These are phyloP conservation scores for Arizona elegans DNA, from an alignment of 2,113 vertebrate species.

Conservation along the genomic window DNA sequence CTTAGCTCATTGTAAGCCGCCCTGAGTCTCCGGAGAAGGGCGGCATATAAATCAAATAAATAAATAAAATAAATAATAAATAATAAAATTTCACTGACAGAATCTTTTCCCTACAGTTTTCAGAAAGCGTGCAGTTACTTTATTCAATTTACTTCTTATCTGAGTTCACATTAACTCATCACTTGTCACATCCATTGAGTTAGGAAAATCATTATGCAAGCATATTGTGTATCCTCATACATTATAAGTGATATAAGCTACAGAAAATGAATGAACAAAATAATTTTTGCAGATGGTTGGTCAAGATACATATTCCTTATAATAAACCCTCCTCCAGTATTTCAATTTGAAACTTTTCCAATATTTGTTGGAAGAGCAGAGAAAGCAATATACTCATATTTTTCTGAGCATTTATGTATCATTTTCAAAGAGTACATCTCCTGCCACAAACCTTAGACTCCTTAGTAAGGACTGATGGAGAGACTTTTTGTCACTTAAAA, in stretches of 20 bases:
- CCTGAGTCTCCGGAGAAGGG: too few relatives aligned
- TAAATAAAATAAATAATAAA: too few relatives aligned
- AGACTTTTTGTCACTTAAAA: constrained; percentile 51
- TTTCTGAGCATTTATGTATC: constrained; percentile 24
- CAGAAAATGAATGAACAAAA: not conserved
- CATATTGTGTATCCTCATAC: not conserved
- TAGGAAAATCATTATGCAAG: not conserved
- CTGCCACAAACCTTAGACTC: constrained; percentile 27
- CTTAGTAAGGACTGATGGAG: constrained; percentile 29
- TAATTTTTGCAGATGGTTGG: not conserved
- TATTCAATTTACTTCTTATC: not conserved
- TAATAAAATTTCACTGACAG: not conserved
- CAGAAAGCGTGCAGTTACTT: not conserved
- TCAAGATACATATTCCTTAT: not conserved
- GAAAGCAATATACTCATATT: not conserved
- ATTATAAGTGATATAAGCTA: not conserved
- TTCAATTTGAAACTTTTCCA: not conserved
- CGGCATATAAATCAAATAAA: too few relatives aligned
- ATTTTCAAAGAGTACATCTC: constrained; percentile 38
- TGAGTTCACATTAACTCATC: not conserved
- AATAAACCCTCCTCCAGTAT: not conserved
- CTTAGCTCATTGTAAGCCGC: too few relatives aligned
- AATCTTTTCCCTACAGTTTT: not conserved
- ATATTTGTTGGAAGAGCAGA: constrained; percentile 28
- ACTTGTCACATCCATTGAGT: not conserved